Evolutionary conservation across 2,113 vertebrate species (phyloP), one percentile per base, ranked within the genome.

Genomic region (Microcebus tavaratra): DNA sequence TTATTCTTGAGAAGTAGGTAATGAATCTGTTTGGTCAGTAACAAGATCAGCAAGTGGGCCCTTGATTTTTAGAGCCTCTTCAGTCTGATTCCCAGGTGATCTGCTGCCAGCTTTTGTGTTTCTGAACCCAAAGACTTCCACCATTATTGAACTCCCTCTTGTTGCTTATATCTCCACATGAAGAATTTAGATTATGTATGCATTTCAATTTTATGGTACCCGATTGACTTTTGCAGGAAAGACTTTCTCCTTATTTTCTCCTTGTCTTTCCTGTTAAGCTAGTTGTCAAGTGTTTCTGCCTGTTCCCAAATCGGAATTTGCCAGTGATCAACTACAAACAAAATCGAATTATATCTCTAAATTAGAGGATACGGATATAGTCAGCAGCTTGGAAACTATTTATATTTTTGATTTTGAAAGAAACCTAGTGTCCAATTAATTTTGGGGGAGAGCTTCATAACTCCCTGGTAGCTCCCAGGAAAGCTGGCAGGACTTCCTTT

Each of bases 131-230:
- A 80, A 80, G 10, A 50, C 5, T 34, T 2, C 31, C 10, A 57
- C 1, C 3, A 21, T 59, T 39, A 53, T 23, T 53, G 63, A 11
- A 42, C 5, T 57, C 0, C 36, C 11, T 59, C 1, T 4, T 27
- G 11, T 45, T 84, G 25, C 55, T 65, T 23, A 29, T 0, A 70
- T 0, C 2, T 6, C 15, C 31, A 11, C 2, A 31, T 34, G 7
- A 72, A 85, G 2, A n/a, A 42, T 65, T 91, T 45, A 42, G 8
- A 50, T 50, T 23, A 25, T 31, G 36, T 39, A 7, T 48, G 34
- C 14, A 17, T 67, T 50, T 39, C 8, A 63, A n/a, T 1, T 29
- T 55, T 55, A 65, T 48, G 9, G 2, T 36, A 27, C 0, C 0
- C 36, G n/a, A 2, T 8, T 65, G n/a, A 34, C 8, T n/a, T 76